Percentiles rank a stretch among this genome's conserved stretches.
phyloP scores from a whole-genome alignment of 2,888 invertebrate genomes.

The Tineola bisselliella region DNA sequence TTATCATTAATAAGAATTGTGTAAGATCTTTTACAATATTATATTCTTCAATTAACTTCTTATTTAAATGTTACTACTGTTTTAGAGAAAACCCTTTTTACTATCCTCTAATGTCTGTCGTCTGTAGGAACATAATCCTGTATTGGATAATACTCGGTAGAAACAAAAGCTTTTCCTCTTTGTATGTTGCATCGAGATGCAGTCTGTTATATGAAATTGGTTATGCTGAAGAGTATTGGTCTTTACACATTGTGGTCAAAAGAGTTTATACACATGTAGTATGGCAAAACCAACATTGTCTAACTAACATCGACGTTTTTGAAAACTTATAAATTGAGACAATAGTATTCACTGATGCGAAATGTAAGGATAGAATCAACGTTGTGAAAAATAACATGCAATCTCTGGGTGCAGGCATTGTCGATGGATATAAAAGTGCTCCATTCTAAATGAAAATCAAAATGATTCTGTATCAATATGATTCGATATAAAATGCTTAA shows the following conservation, averaged over 20 bases:
- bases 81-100: background rate
- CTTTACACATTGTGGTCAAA: background rate
- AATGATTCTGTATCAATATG: background rate
- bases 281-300: background rate
- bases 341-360: background rate
- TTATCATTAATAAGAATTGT: background rate
- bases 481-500: background rate
- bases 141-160: background rate
- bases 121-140: background rate
- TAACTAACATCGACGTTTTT: too few relatives aligned
- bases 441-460: background rate
- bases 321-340: too few relatives aligned
- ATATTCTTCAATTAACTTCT: background rate
- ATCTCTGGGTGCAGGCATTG: background rate
- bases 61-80: background rate
- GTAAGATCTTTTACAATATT: background rate
- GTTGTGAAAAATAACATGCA: background rate
- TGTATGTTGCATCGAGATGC: background rate
- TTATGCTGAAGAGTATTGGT: background rate
- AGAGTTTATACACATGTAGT: background rate
- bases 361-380: background rate
- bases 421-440: background rate
- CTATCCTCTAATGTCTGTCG: background rate
- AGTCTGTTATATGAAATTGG: constrained; percentile 3
- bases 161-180: background rate